These are phyloP conservation scores for Gortyna flavago DNA, from an alignment of 2,888 invertebrate species.

Conservation along the genomic window DNA sequence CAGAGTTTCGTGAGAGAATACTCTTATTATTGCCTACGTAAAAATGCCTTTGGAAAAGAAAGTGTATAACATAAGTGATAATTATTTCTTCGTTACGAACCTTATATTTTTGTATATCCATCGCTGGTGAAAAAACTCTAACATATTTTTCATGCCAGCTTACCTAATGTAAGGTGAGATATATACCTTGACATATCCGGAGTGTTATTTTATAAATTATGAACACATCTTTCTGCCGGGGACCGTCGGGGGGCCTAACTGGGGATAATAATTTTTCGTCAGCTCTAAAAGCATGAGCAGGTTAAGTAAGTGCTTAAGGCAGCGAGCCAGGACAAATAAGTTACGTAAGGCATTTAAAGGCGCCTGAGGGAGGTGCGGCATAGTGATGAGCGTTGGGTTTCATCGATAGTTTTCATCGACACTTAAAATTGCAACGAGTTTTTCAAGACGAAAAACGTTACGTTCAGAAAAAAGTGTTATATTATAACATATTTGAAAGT, in stretches of 20 bases:
- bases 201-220: conserved; percentile 41
- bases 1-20: neutral
- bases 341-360: conserved; percentile 66
- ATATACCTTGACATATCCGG: conserved; percentile 23
- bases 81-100: neutral
- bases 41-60: neutral
- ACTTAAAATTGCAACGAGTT: neutral
- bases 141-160: conserved; percentile 23
- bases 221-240: conserved; percentile 26
- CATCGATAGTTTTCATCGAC: conserved; percentile 19
- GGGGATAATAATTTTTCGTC: conserved; percentile 61
- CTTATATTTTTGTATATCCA: conserved; percentile 12
- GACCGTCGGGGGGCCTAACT: conserved; percentile 32
- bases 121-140: conserved; percentile 8
- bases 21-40: too few species aligned
- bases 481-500: neutral
- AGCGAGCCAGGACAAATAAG: conserved; percentile 68
- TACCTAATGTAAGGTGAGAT: conserved; percentile 9
- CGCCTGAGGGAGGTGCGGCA: conserved; percentile 49
- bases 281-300: conserved; percentile 62
- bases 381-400: conserved; percentile 44
- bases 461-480: neutral
- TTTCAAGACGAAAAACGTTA: neutral
- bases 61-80: neutral
- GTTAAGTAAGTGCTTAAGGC: conserved; percentile 67